These are phyloP conservation scores for Penaeus indicus DNA, from an alignment of 1,140 invertebrate species.

Conservation along the genomic window DNA sequence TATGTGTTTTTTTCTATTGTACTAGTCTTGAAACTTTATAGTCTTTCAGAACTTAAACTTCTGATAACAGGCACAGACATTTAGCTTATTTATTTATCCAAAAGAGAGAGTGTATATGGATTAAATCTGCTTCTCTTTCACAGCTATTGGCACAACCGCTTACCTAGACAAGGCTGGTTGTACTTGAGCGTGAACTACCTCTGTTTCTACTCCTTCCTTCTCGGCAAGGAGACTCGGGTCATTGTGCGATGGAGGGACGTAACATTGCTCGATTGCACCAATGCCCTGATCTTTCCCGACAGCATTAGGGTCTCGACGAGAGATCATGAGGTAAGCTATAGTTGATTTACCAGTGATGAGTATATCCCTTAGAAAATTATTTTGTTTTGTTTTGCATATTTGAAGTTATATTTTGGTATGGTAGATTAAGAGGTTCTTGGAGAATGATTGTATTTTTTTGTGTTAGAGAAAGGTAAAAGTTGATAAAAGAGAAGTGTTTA, in stretches of 20 bases:
- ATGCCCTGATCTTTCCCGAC: slow-evolving; percentile 85
- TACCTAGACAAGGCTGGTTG: slow-evolving; percentile 95
- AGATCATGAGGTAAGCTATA: slow-evolving; percentile 77
- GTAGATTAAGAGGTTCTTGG: too few species aligned
- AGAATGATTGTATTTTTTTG: too few species aligned
- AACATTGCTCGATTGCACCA: slow-evolving; percentile 80
- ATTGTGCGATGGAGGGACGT: slow-evolving; percentile 89
- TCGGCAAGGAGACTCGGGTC: slow-evolving; percentile 90
- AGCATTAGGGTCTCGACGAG: slow-evolving; percentile 87
- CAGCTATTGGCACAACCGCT: slow-evolving; percentile 92
- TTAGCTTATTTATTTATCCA: slow-evolving; percentile 44
- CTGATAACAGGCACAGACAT: slow-evolving; percentile 38
- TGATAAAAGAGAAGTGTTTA: too few species aligned
- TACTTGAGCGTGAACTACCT: slow-evolving; percentile 96
- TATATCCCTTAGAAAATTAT: too few species aligned
- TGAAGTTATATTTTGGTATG: slow-evolving; percentile 10
- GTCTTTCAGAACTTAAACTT: too few species aligned
- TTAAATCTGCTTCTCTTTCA: slow-evolving; percentile 73
- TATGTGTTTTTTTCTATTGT: background rate
- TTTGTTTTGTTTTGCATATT: background rate
- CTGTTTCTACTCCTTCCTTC: slow-evolving; percentile 95
- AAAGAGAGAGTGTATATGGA: too few species aligned
- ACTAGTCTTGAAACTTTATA: background rate
- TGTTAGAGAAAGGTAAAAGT: too few species aligned
- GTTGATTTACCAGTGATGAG: background rate